Evolutionary conservation across 1,140 invertebrate species (phyloP).

Genomic region (Melanaphis sacchari): DNA sequence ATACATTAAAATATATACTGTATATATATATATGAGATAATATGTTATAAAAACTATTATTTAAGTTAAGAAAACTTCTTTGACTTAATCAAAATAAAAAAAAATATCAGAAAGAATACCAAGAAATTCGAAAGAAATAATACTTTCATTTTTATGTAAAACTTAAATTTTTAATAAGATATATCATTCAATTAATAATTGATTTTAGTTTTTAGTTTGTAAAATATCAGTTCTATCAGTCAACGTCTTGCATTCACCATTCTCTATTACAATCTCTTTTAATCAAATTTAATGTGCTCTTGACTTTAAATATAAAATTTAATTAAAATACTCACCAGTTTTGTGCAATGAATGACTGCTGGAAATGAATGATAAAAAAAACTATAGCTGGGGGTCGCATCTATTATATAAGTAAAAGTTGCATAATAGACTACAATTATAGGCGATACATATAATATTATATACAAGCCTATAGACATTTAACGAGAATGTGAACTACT

Average conservation of each 20-base stretch:
- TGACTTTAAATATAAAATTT: background rate
- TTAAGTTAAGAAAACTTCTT: background rate
- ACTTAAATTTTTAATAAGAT: too few species aligned
- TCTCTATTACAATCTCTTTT: background rate
- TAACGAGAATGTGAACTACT: background rate
- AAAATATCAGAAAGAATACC: background rate
- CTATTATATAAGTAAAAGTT: background rate
- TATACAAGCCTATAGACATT: background rate
- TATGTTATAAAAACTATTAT: background rate
- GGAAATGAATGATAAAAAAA: background rate
- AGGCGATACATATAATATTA: background rate
- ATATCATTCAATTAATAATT: too few species aligned
- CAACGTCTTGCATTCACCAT: too few species aligned
- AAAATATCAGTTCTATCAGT: too few species aligned
- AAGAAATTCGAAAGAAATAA: too few species aligned
- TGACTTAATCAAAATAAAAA: background rate
- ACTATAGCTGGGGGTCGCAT: background rate
- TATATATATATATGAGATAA: too few species aligned
- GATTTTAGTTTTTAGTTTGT: too few species aligned
- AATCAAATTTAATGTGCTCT: background rate
- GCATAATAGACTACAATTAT: background rate
- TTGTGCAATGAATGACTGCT: background rate
- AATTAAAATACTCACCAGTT: background rate
- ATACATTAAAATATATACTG: too few species aligned
- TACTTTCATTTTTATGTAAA: too few species aligned